These are phyloP conservation scores for Sinocyclocheilus grahami DNA, from an alignment of 2,113 vertebrate species.

Conservation along the genomic window DNA sequence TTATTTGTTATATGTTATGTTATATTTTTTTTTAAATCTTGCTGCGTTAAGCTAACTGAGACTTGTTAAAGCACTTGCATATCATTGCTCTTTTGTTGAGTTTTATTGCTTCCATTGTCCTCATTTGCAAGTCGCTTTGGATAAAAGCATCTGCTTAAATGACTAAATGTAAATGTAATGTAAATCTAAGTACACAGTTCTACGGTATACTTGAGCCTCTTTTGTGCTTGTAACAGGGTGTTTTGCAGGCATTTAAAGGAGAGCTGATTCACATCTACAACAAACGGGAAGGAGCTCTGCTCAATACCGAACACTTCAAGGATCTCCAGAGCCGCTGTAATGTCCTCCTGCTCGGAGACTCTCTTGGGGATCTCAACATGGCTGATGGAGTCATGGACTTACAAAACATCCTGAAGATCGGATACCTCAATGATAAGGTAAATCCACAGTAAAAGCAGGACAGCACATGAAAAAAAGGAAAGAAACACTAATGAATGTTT, in stretches of 20 bases:
- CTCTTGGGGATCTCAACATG: slow-evolving; percentile 94
- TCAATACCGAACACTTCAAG: slow-evolving; percentile 82
- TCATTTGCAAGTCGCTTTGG: no score
- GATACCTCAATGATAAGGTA: slow-evolving; percentile 95
- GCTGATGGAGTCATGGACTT: slow-evolving; percentile 84
- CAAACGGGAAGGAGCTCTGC: slow-evolving; percentile 84
- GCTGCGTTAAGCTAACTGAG: no score
- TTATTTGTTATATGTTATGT: no score
- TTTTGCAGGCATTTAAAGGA: slow-evolving; percentile 83
- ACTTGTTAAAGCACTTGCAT: no score
- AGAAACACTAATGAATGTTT: not conserved
- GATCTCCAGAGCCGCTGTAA: slow-evolving; percentile 80
- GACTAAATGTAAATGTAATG: no score
- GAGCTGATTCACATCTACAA: slow-evolving; percentile 94
- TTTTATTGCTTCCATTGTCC: no score
- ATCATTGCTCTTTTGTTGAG: no score
- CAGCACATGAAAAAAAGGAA: not conserved
- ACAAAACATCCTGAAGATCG: slow-evolving; percentile 90
- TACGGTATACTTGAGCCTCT: no score
- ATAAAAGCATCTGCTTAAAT: no score
- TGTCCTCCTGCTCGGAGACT: slow-evolving; percentile 91
- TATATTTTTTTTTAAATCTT: no score
- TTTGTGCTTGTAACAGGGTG: slow-evolving; percentile 73
- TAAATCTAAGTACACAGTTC: no score
- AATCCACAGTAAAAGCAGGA: not conserved